A percentile compares a stretch with the other conserved stretches of the same genome.
Evolutionary conservation across 2,888 invertebrate species (phyloP).

Genomic region (Ophion slaviceki): DNA sequence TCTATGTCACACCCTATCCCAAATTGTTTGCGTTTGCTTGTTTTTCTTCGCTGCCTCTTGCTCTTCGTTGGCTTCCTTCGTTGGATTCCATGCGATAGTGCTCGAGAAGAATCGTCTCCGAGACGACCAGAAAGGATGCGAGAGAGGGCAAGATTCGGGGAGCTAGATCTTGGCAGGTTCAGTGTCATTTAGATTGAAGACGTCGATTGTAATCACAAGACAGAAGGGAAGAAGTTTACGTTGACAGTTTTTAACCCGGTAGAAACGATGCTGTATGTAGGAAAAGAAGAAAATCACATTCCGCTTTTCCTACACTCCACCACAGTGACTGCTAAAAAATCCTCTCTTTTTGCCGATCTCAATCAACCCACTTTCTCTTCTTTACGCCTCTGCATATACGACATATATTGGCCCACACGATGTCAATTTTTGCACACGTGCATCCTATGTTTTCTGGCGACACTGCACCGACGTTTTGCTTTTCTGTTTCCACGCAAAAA

Average conservation of each 20-base stretch:
- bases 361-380: neutral
- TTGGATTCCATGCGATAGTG: neutral
- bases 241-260: conserved; percentile 14
- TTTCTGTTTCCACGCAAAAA: neutral
- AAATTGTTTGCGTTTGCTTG: neutral
- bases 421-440: neutral
- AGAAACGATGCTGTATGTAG: neutral
- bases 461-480: neutral
- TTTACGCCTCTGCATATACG: neutral
- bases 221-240: conserved; percentile 3
- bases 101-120: neutral
- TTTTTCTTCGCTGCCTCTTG: neutral
- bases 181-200: conserved; percentile 39
- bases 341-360: neutral
- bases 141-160: neutral
- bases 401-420: neutral
- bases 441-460: too few species aligned
- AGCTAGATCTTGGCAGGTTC: neutral
- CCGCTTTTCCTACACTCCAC: neutral
- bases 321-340: neutral
- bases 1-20: neutral
- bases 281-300: conserved; percentile 18
- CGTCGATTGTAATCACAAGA: neutral
- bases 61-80: neutral
- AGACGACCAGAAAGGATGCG: neutral